Conservation (phyloP, 2,113 vertebrate species). For the Pteropus alecto region DNA sequence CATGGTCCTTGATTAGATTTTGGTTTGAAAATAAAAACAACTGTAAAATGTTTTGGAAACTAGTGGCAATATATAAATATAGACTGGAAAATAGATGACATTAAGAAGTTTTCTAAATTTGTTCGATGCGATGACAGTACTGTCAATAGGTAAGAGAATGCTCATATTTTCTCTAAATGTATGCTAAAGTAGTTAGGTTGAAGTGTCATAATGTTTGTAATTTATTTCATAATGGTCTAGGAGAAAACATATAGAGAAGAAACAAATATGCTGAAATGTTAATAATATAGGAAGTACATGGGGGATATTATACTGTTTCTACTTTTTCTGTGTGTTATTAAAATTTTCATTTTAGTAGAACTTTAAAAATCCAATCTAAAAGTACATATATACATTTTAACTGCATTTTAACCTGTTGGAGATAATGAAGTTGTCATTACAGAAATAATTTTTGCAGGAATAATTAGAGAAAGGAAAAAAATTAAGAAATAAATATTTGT, state of each 20-base stretch:
- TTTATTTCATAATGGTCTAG: background rate
- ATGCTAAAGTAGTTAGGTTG: background rate
- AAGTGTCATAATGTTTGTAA: background rate
- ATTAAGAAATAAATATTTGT: background rate
- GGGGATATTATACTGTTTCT: background rate
- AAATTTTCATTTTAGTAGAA: slow-evolving; percentile 12
- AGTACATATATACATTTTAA: background rate
- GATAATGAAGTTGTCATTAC: background rate
- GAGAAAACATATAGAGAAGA: background rate
- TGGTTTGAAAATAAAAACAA: background rate
- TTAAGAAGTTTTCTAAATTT: background rate
- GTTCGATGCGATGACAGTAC: background rate
- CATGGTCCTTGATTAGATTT: background rate
- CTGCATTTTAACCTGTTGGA: background rate
- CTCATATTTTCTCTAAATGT: background rate
- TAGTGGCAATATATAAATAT: background rate
- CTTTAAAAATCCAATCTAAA: background rate
- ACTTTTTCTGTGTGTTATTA: slow-evolving; percentile 1
- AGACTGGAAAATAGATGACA: background rate
- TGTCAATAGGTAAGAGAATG: background rate
- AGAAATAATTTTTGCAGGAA: background rate
- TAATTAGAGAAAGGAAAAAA: background rate
- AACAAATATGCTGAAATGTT: background rate
- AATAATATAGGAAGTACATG: background rate
- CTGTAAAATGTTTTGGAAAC: background rate